phyloP scores from a whole-genome alignment of 1,140 invertebrate genomes.

The Drosophila busckii region DNA sequence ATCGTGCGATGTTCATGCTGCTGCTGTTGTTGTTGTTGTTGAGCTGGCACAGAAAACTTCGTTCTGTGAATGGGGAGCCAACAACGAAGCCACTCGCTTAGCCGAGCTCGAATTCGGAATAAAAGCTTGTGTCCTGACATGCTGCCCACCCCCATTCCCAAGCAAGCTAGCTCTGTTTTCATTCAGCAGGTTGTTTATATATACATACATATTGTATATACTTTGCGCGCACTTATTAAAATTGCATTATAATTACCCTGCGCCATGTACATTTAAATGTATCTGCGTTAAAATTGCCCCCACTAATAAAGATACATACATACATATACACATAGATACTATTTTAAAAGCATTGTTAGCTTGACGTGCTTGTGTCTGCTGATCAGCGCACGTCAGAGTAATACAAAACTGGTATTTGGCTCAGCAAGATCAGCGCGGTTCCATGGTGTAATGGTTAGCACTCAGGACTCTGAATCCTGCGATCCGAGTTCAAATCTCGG shows the following conservation, averaged over 20 bases:
- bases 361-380: background rate
- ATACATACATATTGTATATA: too few relatives aligned
- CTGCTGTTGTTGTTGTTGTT: constrained; percentile 2
- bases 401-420: constrained; percentile 18
- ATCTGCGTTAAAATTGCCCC: background rate
- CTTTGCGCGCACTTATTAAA: constrained; percentile 46
- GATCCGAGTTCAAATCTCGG: constrained; percentile 91
- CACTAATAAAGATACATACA: too few relatives aligned
- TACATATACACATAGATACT: background rate
- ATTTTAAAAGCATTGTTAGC: background rate
- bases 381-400: background rate
- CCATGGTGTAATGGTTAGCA: constrained; percentile 94
- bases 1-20: constrained; percentile 3
- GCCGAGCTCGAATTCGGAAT: constrained; percentile 52
- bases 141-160: background rate
- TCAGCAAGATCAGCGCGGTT: constrained; percentile 60
- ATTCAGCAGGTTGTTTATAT: constrained; percentile 72
- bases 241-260: constrained; percentile 30
- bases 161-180: constrained; percentile 9
- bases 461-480: constrained; percentile 94
- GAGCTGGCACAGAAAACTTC: constrained; percentile 62
- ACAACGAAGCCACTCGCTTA: constrained; percentile 5
- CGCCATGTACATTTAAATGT: background rate
- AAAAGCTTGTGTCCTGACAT: constrained; percentile 30
- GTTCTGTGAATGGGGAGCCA: constrained; percentile 24